Evolutionary conservation across 2,888 invertebrate genomes (phyloP), one percentile per base, ranked within the genome.

Genomic region (Ophioninae sp.): DNA sequence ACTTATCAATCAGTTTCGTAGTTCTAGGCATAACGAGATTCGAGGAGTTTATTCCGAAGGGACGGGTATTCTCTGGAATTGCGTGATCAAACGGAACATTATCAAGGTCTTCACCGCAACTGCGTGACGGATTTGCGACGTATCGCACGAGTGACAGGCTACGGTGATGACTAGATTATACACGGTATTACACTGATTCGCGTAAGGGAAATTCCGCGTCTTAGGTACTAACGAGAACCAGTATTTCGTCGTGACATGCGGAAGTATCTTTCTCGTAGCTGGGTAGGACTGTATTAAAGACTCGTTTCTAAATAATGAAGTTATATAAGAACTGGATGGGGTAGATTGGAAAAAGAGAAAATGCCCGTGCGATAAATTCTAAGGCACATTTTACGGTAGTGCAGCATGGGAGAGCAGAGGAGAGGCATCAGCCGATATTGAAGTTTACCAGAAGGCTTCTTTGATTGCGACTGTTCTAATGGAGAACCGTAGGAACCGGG

Each of bases 1-100:
- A 65, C 67, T 79, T 75, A 75, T 75, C 65, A 59, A 64, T 76
- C 79, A 76, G 67, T 76, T 79, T 75, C 61, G 67, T 65, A 70
- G 41, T 65, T 21, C 56, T 39, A 30, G 59, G 23, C 44, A 41
- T 69, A 56, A 69, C 67, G 21, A 67, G 30, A 74, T 61, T 57
- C 74, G 10, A n/a, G 50, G 65, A 59, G 65, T 64, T 70, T 65
- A 64, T 70, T 75, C 70, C 75, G 59, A 74, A 67, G 59, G 23
- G 65, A 64, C 44, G 17, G 74, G 57, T 68, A 44, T 44, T 37
- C 39, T 61, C 37, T n/a, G 10, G 7, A 57, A 64, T 56, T 57
- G 39, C 62, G 23, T 70, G 62, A 79, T 64, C 21, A 56, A 21
- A 56, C 7, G 20, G 6, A 21, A 23, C 10, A 41, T 7, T 41